Evolutionary conservation across 92 coral and sea anemone genomes (phyloP), one percentile per base, ranked within the genome.

Genomic region (Muricea muricata): DNA sequence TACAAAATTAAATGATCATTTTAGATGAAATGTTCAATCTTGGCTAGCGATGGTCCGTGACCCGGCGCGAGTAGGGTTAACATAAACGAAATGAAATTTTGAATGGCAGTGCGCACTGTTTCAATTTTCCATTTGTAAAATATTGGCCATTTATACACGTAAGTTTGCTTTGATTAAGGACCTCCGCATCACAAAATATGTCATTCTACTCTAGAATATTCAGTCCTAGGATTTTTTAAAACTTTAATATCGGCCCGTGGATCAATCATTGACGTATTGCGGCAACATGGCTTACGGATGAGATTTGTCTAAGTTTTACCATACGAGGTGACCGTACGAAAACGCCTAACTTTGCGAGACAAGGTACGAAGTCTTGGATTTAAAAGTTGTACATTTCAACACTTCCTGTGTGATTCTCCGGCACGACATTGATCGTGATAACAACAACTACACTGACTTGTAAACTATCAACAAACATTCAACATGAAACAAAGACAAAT

Each of bases 1-100:
- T 94, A 71, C 31, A 81, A 65, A 66, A 70, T 76, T 55, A 24
- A 78, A 78, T 5, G 11, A 75, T 18, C 41, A 37, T 48, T 47
- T 50, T 21, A 20, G 12, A 63, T 28, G 21, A 28, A 8, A 29
- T 63, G 30, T 63, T 37, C 20, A 25, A 17, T 52, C 26, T 52
- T 25, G 37, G 70, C 70, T 10, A 63, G 37, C 34, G 70, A 63
- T 28, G 30, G 70, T 63, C 23, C 70, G 70, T 63, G 70, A 63
- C 70, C 70, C 37, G 70, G 18, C 39, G 3, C n/a, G n/a, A 30
- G 35, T 28, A 8, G 39, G 70, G 37, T 63, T 63, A 63, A 63
- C 23, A 29, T 28, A 60, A 29, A 60, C 68, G 33, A 25, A 30
- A 25, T 28, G 37, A 63, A 32, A 63, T 63, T n/a, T 15, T 21